phyloP scores from a whole-genome alignment of 2,113 vertebrate genomes.

The Nipponia nippon region DNA sequence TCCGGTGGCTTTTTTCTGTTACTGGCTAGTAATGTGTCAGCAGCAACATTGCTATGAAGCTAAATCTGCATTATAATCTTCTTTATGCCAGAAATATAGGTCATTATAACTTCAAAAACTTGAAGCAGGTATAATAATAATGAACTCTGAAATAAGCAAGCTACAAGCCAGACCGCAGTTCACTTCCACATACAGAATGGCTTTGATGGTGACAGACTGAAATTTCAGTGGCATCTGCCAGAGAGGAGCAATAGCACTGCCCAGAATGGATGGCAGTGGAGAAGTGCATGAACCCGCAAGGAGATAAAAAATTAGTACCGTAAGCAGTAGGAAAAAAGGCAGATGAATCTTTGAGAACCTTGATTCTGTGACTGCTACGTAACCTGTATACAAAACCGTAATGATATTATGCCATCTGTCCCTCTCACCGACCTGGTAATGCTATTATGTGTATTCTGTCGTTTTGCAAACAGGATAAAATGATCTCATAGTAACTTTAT shows the following conservation, averaged over 20 bases:
- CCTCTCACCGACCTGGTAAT: background rate
- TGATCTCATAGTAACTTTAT: too few relatives aligned
- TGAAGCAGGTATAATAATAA: background rate
- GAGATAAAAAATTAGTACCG: background rate
- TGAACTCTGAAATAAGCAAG: background rate
- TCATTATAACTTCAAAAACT: background rate
- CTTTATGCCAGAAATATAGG: background rate
- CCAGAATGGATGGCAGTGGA: background rate
- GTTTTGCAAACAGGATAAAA: background rate
- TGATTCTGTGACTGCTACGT: rapidly evolving
- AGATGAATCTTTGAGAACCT: background rate
- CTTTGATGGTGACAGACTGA: background rate
- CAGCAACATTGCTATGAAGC: background rate
- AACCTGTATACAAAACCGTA: background rate
- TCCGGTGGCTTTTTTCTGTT: background rate
- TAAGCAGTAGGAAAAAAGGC: background rate
- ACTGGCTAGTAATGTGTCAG: background rate
- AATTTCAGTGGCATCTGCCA: background rate
- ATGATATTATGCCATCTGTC: background rate
- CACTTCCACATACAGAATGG: too few relatives aligned
- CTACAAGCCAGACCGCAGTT: rapidly evolving
- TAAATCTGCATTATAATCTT: background rate
- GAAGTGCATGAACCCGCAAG: background rate
- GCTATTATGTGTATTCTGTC: background rate
- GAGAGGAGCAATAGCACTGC: too few relatives aligned